These are phyloP conservation scores for Grammomys dolichurus DNA, from an alignment of 2,113 vertebrate genomes.

Conservation along the genomic window DNA sequence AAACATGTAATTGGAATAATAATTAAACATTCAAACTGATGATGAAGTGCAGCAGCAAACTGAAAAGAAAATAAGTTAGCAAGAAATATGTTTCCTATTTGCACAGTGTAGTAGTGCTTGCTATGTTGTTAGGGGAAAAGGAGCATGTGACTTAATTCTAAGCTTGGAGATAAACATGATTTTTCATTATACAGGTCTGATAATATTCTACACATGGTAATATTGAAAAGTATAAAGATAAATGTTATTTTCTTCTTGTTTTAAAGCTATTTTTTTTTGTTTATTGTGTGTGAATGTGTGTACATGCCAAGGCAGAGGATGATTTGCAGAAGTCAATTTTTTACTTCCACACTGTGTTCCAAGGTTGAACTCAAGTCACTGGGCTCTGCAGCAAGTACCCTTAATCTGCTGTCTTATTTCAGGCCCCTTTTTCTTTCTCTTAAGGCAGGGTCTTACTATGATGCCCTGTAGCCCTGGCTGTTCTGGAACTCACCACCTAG, in stretches of 20 bases:
- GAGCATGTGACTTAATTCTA: neutral
- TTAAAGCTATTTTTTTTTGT: neutral
- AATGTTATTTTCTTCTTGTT: neutral
- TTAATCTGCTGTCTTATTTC: neutral
- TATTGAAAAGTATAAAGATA: slow-evolving; percentile 37
- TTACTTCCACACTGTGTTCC: neutral
- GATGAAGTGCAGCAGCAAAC: neutral
- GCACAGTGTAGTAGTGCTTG: neutral
- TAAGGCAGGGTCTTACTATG: neutral
- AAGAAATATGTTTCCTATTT: neutral
- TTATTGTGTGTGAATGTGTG: neutral
- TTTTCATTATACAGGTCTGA: slow-evolving; percentile 26
- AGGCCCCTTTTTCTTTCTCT: neutral
- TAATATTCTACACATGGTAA: slow-evolving; percentile 6
- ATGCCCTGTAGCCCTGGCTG: neutral
- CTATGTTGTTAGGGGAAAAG: neutral
- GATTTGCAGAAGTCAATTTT: neutral
- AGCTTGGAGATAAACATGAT: neutral
- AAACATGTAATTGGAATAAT: neutral
- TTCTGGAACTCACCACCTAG: neutral
- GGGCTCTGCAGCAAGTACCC: neutral
- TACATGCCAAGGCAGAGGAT: neutral
- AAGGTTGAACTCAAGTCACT: neutral
- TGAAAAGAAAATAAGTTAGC: slow-evolving; percentile 37
- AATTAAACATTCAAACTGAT: neutral